Base-by-base conservation (phyloP, 2,797 vertebrate genomes). In the Lateolabrax maculatus region DNA sequence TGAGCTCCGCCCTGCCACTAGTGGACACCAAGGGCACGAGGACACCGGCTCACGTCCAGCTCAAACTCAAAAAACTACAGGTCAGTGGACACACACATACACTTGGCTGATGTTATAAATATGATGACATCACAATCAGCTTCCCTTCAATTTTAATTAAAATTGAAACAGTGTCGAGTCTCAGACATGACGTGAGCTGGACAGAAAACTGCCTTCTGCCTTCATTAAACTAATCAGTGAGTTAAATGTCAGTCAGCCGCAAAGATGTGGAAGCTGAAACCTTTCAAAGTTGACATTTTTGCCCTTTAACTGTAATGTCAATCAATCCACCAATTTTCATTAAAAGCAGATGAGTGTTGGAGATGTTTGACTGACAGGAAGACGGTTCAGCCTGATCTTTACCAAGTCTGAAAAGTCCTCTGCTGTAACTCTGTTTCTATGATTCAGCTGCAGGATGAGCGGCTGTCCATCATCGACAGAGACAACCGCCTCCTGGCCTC, bases 31-130 rank as follows among this genome's bases (percentile, higher is more conserved):
- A 81, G 51, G 94, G 94, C 0, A 37, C 41, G 27, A 88, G 66
- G 71, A 92, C 89, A 0, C 95, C 94, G 0, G 64, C 75, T 39
- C 95, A 96, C 63, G 37, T 96, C 36, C 92, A 94, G 31, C 85
- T 95, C 34, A 96, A 96, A 52, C 89, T 94, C 10, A 96, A 96
- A 46, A 96, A 95, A 72, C 81, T 84, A 0, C 94, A 95, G 94
- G 94, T 95, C 11, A 36, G 80, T 48, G 29, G 2, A 48, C 27
- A 52, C 66, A 75, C 12, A 57, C 29, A 27, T 58, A 82, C 64
- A 37, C 44, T 15, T 34, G 6, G 3, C 3, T 19, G 39, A 29
- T 10, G 46, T 5, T 23, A 11, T 43, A 10, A n/a, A 19, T 3
- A 12, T 5, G 8, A 3, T 21, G 3, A 18, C 44, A 46, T 21